Conservation (phyloP, 2,888 invertebrate genomes). For the Plagiodera versicolora region DNA sequence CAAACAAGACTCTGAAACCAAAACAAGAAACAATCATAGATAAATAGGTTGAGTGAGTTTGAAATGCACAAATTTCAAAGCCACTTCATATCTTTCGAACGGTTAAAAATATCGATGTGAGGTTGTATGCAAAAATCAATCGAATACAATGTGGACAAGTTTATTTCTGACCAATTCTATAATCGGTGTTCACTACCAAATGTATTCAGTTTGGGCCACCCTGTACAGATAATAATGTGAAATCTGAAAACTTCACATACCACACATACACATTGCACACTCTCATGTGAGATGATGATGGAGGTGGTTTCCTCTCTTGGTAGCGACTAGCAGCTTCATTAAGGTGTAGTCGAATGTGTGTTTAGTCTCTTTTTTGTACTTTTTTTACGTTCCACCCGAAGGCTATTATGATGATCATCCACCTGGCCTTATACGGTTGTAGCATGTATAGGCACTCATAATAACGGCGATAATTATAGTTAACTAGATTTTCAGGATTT, state of each 20-base stretch:
- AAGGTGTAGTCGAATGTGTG: conserved; percentile 25
- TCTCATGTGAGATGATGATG: conserved; percentile 30
- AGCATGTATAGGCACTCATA: neutral
- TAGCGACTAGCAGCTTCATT: conserved; percentile 27
- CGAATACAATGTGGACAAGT: no score
- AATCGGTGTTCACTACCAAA: no score
- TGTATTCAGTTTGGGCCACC: no score
- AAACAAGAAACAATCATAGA: no score
- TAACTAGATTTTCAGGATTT: neutral
- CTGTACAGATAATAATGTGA: neutral
- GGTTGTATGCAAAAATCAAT: no score
- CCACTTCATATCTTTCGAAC: no score
- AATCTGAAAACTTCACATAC: neutral
- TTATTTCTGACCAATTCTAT: no score
- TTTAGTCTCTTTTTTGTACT: conserved; percentile 16
- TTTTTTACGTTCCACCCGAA: conserved; percentile 12
- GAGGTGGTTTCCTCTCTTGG: conserved; percentile 27
- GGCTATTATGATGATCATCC: conserved; percentile 17
- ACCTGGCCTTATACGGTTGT: conserved; percentile 20
- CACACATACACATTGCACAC: neutral
- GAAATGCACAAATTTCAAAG: no score
- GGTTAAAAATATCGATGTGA: no score
- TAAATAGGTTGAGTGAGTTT: no score
- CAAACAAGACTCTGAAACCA: no score
- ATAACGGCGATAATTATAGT: neutral